A percentile compares a stretch with the other conserved stretches of the same genome.
phyloP scores from a whole-genome alignment of 2,888 invertebrate species.

The Harpagoxenus sublaevis region DNA sequence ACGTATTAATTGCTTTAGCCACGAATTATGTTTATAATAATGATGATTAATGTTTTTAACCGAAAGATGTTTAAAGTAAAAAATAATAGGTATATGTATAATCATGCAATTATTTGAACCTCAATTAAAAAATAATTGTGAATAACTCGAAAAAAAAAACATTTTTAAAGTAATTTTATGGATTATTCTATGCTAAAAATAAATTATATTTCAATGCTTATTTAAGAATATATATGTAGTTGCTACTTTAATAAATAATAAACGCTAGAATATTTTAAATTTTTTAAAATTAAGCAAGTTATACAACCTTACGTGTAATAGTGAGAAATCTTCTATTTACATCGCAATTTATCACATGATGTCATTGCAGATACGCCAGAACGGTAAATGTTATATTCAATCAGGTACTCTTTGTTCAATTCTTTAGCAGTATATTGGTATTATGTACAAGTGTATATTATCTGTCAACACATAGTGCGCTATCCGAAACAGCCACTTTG shows the following conservation, averaged over 20 bases:
- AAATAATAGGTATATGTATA: background rate
- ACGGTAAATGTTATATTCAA: conserved; percentile 31
- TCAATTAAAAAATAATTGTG: background rate
- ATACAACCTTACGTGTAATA: background rate
- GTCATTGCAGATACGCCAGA: conserved; percentile 28
- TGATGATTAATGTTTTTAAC: background rate
- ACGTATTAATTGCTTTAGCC: background rate
- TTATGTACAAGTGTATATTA: conserved; percentile 47
- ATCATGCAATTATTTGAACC: background rate
- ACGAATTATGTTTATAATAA: background rate
- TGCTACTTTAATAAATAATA: background rate
- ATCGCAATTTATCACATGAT: background rate
- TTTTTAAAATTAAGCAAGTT: background rate
- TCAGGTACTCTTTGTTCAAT: conserved; percentile 34
- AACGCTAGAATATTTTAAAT: background rate
- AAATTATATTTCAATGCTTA: background rate
- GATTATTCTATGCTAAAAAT: too few relatives aligned
- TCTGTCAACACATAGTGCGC: background rate
- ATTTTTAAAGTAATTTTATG: background rate
- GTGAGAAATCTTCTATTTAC: background rate
- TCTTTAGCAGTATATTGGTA: conserved; percentile 35
- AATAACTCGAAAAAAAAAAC: background rate
- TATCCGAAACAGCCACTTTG: conserved; percentile 23
- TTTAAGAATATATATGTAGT: background rate
- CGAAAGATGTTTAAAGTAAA: background rate